A percentile compares a stretch with the other conserved stretches of the same genome.
These are phyloP conservation scores for Scaptomyza flava DNA, from an alignment of 2,888 invertebrate genomes.

Conservation along the genomic window DNA sequence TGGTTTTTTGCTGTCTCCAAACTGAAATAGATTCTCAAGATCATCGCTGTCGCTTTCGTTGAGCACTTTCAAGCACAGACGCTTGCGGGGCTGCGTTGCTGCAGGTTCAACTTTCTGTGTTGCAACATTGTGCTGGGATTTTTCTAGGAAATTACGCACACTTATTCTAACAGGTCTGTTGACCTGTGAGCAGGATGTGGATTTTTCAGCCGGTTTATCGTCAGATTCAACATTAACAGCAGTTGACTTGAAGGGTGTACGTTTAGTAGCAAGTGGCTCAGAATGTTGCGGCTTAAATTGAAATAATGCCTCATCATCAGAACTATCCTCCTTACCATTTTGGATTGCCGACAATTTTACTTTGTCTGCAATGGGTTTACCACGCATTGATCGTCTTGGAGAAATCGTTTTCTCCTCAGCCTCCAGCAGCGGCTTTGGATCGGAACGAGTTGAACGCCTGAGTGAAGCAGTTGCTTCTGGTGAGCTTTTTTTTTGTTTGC, in stretches of 20 bases:
- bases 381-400: conserved; percentile 13
- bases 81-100: conserved; percentile 54
- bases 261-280: conserved; percentile 2
- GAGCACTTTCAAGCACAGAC: conserved; percentile 69
- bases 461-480: background rate
- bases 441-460: conserved; percentile 44
- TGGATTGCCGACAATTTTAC: conserved; percentile 1
- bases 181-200: background rate
- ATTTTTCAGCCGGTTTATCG: conserved; percentile 9
- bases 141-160: conserved; percentile 68
- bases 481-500: background rate
- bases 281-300: conserved; percentile 39
- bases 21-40: conserved; percentile 77
- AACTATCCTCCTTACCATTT: conserved; percentile 23
- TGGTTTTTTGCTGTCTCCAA: conserved; percentile 57
- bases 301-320: conserved; percentile 41
- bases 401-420: background rate
- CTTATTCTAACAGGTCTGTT: conserved; percentile 24
- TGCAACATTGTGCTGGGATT: conserved; percentile 52
- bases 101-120: conserved; percentile 15
- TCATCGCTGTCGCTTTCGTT: conserved; percentile 78
- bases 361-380: conserved; percentile 9
- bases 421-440: conserved; percentile 2
- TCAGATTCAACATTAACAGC: background rate
- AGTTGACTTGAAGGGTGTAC: background rate